Percentiles rank a stretch among this genome's conserved stretches.
Evolutionary conservation across 2,113 vertebrate genomes (phyloP).

Genomic region (human): DNA sequence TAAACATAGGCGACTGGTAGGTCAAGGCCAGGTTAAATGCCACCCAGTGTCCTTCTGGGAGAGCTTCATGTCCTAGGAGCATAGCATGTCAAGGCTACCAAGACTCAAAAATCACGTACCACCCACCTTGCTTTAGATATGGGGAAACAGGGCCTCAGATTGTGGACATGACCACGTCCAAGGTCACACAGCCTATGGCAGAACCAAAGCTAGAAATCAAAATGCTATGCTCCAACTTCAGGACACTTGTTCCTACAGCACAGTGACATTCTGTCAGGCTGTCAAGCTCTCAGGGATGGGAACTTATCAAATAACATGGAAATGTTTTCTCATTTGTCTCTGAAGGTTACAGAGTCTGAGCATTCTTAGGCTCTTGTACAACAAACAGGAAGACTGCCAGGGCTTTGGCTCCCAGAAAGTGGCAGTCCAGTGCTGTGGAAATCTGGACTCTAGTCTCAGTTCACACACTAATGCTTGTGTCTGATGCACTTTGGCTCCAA

Average conservation of each 20-base stretch:
- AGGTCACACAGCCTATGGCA: neutral
- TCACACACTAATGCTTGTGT: slow-evolving; percentile 41
- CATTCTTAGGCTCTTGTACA: neutral
- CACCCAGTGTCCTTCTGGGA: neutral
- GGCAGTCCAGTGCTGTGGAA: neutral
- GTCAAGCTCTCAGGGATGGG: neutral
- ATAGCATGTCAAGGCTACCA: neutral
- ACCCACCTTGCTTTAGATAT: neutral
- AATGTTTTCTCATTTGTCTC: neutral
- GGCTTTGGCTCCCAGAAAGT: slow-evolving; percentile 21
- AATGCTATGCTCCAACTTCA: neutral
- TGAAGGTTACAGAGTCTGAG: neutral
- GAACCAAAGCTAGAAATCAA: neutral
- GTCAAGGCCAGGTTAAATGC: neutral
- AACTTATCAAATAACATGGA: neutral
- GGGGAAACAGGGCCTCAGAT: neutral
- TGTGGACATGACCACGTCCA: neutral
- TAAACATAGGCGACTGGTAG: neutral
- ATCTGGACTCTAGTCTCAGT: neutral
- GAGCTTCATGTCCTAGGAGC: neutral
- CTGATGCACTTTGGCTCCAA: neutral
- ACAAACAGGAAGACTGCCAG: neutral
- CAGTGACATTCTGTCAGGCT: neutral
- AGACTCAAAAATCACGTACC: neutral
- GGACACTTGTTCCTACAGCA: neutral